A percentile compares a stretch with the other conserved stretches of the same genome.
Evolutionary conservation across 2,888 invertebrate genomes (phyloP).

Genomic region (Cerastoderma edule): DNA sequence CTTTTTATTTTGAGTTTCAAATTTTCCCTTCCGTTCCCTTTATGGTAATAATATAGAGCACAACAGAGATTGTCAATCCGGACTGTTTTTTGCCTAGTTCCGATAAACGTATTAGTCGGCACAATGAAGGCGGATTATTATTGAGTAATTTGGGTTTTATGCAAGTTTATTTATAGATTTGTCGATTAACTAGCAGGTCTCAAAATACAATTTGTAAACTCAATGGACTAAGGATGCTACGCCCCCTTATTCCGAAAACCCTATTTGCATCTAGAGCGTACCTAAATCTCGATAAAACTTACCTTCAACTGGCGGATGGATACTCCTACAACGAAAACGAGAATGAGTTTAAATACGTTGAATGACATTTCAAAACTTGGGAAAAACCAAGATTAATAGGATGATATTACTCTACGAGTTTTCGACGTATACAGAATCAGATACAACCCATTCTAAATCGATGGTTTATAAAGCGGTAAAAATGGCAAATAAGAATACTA

Average conservation of each 20-base stretch:
- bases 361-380: background rate
- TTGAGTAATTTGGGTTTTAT: background rate
- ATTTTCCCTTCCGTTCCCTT: background rate
- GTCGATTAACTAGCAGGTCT: no score
- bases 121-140: background rate
- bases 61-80: background rate
- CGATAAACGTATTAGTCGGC: background rate
- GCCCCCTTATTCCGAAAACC: no score
- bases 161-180: background rate
- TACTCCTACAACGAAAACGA: constrained; percentile 2
- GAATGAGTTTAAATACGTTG: background rate
- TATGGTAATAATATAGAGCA: background rate
- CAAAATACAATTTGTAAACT: no score
- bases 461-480: no score
- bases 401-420: background rate
- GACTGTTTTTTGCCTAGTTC: no score
- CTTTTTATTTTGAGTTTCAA: background rate
- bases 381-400: background rate
- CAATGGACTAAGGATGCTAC: background rate
- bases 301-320: constrained; percentile 15
- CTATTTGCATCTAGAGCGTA: background rate
- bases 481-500: no score
- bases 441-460: no score
- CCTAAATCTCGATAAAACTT: background rate
- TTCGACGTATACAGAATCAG: background rate